These are phyloP conservation scores for Plestiodon gilberti DNA, from an alignment of 2,113 vertebrate genomes.

Conservation along the genomic window DNA sequence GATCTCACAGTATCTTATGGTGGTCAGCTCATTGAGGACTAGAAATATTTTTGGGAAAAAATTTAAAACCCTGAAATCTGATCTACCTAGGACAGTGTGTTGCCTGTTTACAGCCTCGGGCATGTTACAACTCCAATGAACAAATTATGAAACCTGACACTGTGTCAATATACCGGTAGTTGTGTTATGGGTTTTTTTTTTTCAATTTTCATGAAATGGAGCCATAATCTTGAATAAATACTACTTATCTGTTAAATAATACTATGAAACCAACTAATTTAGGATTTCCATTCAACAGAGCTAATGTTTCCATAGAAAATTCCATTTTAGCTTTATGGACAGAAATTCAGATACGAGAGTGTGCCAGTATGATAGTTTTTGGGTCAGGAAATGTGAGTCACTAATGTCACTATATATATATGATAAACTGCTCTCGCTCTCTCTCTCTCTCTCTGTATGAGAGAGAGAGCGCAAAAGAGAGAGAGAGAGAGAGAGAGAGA, in stretches of 20 bases:
- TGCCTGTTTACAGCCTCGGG: not conserved
- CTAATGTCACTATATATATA: constrained; percentile 23
- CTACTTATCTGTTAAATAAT: constrained; percentile 13
- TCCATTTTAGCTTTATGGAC: constrained; percentile 24
- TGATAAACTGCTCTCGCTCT: not conserved
- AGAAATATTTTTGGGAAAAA: not conserved
- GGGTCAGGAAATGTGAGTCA: not conserved
- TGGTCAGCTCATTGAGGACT: not conserved
- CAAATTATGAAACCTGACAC: not conserved
- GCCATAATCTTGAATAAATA: constrained; percentile 11
- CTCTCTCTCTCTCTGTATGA: not conserved
- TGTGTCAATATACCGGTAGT: not conserved
- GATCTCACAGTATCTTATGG: no score
- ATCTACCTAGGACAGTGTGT: not conserved
- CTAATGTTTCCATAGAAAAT: not conserved
- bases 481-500: not conserved
- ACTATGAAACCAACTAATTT: not conserved
- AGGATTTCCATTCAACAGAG: no score
- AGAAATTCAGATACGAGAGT: not conserved
- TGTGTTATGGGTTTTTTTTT: not conserved
- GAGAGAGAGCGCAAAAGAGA: not conserved
- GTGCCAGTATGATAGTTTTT: not conserved
- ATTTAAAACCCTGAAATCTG: not conserved
- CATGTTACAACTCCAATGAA: not conserved
- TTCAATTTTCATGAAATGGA: not conserved